phyloP scores from a whole-genome alignment of 2,113 vertebrate genomes.

The Platysteira castanea region DNA sequence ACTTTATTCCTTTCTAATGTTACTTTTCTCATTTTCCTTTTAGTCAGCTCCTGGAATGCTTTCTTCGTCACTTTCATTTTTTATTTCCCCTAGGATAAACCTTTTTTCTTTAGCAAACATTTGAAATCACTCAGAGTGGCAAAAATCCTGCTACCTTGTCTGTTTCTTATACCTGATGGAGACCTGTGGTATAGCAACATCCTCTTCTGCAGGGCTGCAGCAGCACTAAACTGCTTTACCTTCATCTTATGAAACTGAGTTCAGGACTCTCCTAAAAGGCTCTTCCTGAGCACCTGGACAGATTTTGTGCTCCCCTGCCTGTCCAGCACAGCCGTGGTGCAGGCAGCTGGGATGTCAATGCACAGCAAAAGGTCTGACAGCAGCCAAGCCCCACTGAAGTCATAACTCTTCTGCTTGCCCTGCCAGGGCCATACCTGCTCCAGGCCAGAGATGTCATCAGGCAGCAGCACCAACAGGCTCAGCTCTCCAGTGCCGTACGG shows the following conservation, averaged over 20 bases:
- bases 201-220: neutral
- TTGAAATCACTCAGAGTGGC: neutral
- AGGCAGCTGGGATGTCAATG: neutral
- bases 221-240: neutral
- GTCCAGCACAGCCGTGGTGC: neutral
- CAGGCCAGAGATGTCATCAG: constrained; percentile 21
- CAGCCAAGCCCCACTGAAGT: neutral
- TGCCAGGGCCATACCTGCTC: constrained; percentile 18
- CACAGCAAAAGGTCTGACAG: neutral
- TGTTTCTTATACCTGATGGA: neutral
- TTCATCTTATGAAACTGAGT: neutral
- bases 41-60: neutral
- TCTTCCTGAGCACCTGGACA: neutral
- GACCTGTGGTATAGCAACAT: neutral
- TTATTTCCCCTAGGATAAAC: neutral
- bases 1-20: neutral
- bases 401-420: neutral
- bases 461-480: constrained; percentile 41
- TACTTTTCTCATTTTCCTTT: neutral
- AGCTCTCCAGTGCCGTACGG: neutral
- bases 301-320: neutral
- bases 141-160: neutral
- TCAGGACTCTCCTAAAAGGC: neutral
- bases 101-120: neutral
- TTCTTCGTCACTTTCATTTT: neutral